phyloP scores from a whole-genome alignment of 2,113 vertebrate species.

The Poicephalus gulielmi region DNA sequence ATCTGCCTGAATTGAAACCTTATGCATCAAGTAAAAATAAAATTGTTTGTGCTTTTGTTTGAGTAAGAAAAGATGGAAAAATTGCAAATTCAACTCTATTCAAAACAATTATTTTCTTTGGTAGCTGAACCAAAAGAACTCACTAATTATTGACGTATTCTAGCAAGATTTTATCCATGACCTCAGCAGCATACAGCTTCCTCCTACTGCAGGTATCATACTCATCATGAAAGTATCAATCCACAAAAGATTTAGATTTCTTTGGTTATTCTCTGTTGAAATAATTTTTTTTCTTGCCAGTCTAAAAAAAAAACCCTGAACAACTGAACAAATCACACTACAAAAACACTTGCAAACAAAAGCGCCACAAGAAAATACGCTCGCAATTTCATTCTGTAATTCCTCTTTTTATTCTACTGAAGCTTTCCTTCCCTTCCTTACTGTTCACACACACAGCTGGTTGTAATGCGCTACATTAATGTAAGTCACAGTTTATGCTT shows the following conservation, averaged over 20 bases:
- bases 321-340: not conserved
- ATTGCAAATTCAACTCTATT: not conserved
- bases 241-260: not conserved
- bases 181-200: not conserved
- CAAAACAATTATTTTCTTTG: conserved; percentile 28
- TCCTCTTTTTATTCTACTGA: not conserved
- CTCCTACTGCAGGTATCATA: not conserved
- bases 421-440: not conserved
- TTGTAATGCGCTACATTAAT: not conserved
- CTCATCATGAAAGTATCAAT: not conserved
- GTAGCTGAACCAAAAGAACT: conserved; percentile 26
- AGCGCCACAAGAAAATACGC: not conserved
- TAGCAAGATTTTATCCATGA: not conserved
- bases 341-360: conserved; percentile 7
- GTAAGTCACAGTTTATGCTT: not conserved
- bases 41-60: not conserved
- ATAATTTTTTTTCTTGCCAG: not conserved
- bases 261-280: not conserved
- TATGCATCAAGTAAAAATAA: conserved; percentile 17
- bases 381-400: not conserved
- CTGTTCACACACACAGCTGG: not conserved
- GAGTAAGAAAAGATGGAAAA: conserved; percentile 20
- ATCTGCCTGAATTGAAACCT: conserved; percentile 13
- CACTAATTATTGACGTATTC: not conserved
- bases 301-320: not conserved